phyloP scores from a whole-genome alignment of 2,113 vertebrate genomes.

The Myrmecophaga tridactyla region DNA sequence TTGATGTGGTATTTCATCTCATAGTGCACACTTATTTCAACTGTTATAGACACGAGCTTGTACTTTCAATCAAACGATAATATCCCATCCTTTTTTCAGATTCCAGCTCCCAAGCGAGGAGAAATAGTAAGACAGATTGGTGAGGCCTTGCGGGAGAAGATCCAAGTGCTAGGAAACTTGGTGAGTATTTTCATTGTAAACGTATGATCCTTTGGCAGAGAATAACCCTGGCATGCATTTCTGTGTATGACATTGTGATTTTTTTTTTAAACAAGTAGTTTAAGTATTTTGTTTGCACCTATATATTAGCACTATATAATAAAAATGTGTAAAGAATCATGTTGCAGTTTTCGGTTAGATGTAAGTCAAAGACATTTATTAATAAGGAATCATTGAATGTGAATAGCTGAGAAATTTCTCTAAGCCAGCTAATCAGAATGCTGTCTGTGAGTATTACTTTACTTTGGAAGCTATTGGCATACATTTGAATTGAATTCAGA shows the following conservation, averaged over 20 bases:
- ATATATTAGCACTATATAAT: constrained; percentile 74
- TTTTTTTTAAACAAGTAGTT: constrained; percentile 76
- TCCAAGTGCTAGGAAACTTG: constrained; percentile 92
- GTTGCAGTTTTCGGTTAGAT: constrained; percentile 70
- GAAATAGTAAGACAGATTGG: constrained; percentile 98
- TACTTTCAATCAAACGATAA: background rate
- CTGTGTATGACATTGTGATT: background rate
- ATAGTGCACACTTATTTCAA: background rate
- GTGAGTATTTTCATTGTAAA: constrained; percentile 77
- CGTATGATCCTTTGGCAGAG: background rate
- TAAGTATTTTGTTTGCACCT: constrained; percentile 81
- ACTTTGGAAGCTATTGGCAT: constrained; percentile 72
- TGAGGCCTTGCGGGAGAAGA: constrained; percentile 94
- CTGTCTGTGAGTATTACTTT: constrained; percentile 73
- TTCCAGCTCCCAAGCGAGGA: constrained; percentile 97
- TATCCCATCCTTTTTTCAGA: constrained; percentile 76
- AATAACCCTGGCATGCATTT: background rate
- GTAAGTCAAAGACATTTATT: constrained; percentile 81
- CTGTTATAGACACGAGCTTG: background rate
- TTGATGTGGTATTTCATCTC: background rate
- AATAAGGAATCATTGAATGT: constrained; percentile 76
- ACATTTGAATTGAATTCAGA: constrained; percentile 72
- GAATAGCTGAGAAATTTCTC: constrained; percentile 75
- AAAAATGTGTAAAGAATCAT: too few species aligned
- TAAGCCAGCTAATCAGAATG: constrained; percentile 70